These are phyloP conservation scores for Hyposoter dolosus DNA, from an alignment of 2,888 invertebrate genomes.

Conservation along the genomic window DNA sequence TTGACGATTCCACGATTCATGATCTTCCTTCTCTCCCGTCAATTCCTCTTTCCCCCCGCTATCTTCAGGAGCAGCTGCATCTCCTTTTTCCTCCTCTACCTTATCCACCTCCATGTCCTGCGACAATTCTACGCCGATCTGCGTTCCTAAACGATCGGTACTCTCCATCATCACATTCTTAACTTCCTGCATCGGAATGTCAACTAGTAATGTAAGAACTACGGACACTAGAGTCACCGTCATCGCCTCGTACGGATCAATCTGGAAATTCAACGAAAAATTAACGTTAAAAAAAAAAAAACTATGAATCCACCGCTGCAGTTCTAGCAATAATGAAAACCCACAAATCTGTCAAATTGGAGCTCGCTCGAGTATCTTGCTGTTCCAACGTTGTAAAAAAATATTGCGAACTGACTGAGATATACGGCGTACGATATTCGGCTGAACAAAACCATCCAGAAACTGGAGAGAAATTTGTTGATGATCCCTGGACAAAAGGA, in stretches of 20 bases:
- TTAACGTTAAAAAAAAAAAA: neutral
- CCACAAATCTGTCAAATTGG: conserved; percentile 87
- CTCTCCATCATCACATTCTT: conserved; percentile 84
- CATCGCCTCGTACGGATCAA: conserved; percentile 87
- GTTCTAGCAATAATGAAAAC: conserved; percentile 69
- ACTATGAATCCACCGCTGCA: neutral
- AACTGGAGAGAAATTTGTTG: conserved; percentile 86
- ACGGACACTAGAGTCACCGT: conserved; percentile 86
- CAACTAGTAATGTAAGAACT: conserved; percentile 87
- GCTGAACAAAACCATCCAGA: conserved; percentile 87
- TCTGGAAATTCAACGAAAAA: conserved; percentile 82
- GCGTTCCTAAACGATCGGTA: conserved; percentile 72
- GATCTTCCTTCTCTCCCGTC: conserved; percentile 31
- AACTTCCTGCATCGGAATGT: conserved; percentile 88
- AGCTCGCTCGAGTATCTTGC: conserved; percentile 87
- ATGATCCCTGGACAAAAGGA: conserved; percentile 84
- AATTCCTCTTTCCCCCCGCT: conserved; percentile 40
- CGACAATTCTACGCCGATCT: conserved; percentile 34
- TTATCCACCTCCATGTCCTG: conserved; percentile 29
- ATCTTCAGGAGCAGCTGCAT: neutral
- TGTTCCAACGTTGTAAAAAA: conserved; percentile 88
- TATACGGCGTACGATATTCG: conserved; percentile 89
- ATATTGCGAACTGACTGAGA: conserved; percentile 88
- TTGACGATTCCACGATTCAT: conserved; percentile 9
- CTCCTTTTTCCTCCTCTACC: neutral